Percentiles rank a stretch among this genome's conserved stretches.
These are phyloP conservation scores for Anas platyrhynchos DNA, from an alignment of 2,113 vertebrate species.

Conservation along the genomic window DNA sequence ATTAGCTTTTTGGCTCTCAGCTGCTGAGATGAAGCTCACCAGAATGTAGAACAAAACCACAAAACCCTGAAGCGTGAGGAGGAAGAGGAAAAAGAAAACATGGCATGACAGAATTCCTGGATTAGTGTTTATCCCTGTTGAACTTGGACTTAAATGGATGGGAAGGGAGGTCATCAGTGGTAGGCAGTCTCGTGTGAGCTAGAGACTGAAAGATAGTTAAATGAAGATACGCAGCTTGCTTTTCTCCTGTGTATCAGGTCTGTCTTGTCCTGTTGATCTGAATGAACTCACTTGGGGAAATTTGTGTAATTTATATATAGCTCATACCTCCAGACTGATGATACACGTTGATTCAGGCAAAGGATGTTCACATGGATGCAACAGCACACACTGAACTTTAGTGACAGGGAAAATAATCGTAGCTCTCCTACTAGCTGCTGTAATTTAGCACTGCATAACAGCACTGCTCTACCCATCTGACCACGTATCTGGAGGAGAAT, in stretches of 20 bases:
- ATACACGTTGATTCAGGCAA: not conserved
- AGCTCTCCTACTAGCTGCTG: not conserved
- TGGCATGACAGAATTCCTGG: not conserved
- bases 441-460: not conserved
- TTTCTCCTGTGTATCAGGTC: not conserved
- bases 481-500: not conserved
- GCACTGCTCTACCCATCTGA: not conserved
- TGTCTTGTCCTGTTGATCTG: too few species aligned
- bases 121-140: not conserved
- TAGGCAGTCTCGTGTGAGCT: not conserved
- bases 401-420: not conserved
- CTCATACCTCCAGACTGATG: not conserved
- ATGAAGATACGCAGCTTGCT: not conserved
- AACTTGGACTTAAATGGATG: not conserved
- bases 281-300: not conserved
- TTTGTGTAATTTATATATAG: too few species aligned
- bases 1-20: slow-evolving; percentile 11
- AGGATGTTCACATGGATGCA: not conserved
- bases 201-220: not conserved
- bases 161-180: not conserved
- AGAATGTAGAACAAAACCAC: not conserved
- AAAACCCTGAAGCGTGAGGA: not conserved
- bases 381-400: not conserved
- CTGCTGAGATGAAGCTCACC: not conserved
- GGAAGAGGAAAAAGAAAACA: not conserved